Evolutionary conservation across 2,888 invertebrate species (phyloP).

Genomic region (Tipula confusa): DNA sequence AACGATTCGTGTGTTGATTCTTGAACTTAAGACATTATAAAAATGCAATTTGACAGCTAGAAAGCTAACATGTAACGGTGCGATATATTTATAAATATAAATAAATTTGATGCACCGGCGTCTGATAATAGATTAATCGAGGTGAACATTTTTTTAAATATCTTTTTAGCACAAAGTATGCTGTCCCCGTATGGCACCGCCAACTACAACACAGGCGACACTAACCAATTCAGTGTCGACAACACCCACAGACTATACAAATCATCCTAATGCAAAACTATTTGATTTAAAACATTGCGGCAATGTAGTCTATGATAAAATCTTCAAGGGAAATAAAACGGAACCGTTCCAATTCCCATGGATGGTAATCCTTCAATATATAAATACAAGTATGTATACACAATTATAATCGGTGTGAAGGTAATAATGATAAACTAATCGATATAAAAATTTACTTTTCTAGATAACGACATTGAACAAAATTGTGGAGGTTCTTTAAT

Average conservation of each 20-base stretch:
- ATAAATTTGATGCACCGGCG: too few species aligned
- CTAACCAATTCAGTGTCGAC: background rate
- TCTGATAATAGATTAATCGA: too few species aligned
- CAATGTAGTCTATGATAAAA: slow-evolving; percentile 52
- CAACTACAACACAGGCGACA: background rate
- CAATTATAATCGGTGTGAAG: background rate
- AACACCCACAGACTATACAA: background rate
- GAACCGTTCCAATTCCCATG: slow-evolving; percentile 65
- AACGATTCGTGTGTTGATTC: too few species aligned
- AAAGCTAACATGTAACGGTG: too few species aligned
- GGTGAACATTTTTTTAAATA: too few species aligned
- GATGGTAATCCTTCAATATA: slow-evolving; percentile 67
- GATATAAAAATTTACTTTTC: background rate
- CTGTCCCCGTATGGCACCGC: background rate
- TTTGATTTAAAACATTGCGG: slow-evolving; percentile 52
- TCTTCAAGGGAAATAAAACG: slow-evolving; percentile 60
- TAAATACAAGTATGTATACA: slow-evolving; percentile 40
- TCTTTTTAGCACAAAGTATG: slow-evolving; percentile 6
- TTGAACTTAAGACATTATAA: too few species aligned
- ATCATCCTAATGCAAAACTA: background rate
- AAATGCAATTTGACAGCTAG: too few species aligned
- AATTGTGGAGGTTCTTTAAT: slow-evolving; percentile 45
- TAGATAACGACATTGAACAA: background rate
- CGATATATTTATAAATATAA: too few species aligned
- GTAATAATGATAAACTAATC: background rate